A percentile compares a stretch with the other conserved stretches of the same genome.
Evolutionary conservation across 2,888 invertebrate genomes (phyloP).

Genomic region (Mesodorylaimus sp.): DNA sequence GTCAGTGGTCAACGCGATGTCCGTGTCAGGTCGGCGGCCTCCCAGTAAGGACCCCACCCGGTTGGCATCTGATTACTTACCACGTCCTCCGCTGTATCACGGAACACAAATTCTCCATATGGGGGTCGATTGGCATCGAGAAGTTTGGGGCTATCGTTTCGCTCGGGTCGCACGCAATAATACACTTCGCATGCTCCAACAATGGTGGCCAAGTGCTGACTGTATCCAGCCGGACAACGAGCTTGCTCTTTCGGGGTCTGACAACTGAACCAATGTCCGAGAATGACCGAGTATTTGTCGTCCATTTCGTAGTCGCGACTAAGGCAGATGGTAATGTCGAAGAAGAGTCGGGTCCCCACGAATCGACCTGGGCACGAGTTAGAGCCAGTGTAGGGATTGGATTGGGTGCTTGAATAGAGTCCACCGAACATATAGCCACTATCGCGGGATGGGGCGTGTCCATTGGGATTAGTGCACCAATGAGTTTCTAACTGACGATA

Average conservation of each 20-base stretch:
- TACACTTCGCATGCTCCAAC: slow-evolving; percentile 1
- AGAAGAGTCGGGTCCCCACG: neutral
- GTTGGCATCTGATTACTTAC: no score
- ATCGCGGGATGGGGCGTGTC: no score
- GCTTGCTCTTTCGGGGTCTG: neutral
- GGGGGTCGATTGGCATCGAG: neutral
- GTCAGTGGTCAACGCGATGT: no score
- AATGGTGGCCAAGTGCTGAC: neutral
- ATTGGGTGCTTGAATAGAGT: neutral
- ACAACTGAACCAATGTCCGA: neutral
- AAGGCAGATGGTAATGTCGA: neutral
- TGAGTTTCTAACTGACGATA: no score
- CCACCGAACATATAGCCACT: slow-evolving; percentile 5
- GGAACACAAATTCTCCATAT: neutral
- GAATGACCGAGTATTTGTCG: neutral
- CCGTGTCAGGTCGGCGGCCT: no score
- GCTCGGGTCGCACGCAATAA: slow-evolving; percentile 2
- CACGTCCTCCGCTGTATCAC: no score
- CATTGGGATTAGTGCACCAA: no score
- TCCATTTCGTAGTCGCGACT: slow-evolving; percentile 4
- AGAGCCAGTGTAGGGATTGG: neutral
- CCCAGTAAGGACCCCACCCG: no score
- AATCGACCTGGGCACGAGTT: slow-evolving; percentile 2
- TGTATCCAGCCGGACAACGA: slow-evolving; percentile 4
- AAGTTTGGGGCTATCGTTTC: neutral